These are phyloP conservation scores for Nothocercus julius DNA, from an alignment of 2,113 vertebrate genomes.

Conservation along the genomic window DNA sequence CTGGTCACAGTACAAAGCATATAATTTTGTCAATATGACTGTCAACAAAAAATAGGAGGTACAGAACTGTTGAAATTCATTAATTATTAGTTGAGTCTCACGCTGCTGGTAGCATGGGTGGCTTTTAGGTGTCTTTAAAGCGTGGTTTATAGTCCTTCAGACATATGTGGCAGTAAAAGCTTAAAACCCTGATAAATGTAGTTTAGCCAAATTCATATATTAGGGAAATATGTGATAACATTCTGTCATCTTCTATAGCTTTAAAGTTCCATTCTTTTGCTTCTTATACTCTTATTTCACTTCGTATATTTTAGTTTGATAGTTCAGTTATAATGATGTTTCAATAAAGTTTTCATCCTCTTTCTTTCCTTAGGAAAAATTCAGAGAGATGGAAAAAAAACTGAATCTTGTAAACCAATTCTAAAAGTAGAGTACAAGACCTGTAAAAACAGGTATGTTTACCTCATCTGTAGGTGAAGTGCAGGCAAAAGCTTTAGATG, in stretches of 20 bases:
- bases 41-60: not conserved
- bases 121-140: not conserved
- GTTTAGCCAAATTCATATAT: not conserved
- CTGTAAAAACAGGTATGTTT: constrained; percentile 88
- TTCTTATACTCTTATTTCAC: not conserved
- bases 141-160: not conserved
- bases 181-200: not conserved
- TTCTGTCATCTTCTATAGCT: not conserved
- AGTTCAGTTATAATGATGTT: not conserved
- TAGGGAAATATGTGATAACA: not conserved
- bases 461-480: not conserved
- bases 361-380: constrained; percentile 85
- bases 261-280: not conserved
- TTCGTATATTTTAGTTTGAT: not conserved
- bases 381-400: constrained; percentile 91
- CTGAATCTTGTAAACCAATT: constrained; percentile 96
- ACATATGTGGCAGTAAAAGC: not conserved
- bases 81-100: not conserved
- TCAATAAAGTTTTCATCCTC: constrained; percentile 41
- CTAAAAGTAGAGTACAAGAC: constrained; percentile 98
- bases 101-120: not conserved
- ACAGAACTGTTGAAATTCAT: not conserved
- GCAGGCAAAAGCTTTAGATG: not conserved
- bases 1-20: not conserved
- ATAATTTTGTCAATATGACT: not conserved